phyloP scores from a whole-genome alignment of 1,140 invertebrate species.

The Drosophila pandora region DNA sequence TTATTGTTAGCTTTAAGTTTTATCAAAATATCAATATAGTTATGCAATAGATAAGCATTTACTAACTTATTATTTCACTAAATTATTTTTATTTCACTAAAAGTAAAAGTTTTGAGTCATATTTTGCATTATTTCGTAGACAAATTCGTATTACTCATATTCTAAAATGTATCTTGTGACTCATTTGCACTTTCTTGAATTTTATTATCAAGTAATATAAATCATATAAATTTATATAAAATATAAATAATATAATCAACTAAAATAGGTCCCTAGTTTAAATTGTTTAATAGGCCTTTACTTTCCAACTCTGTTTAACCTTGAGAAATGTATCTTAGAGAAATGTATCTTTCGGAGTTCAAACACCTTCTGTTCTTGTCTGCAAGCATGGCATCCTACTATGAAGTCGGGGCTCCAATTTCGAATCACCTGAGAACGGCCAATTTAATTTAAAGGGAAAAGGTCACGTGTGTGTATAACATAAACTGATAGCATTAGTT shows the following conservation, averaged over 20 bases:
- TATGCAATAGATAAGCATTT: too few species aligned
- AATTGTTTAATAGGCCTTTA: not conserved
- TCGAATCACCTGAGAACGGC: not conserved
- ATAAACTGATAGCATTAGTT: slow-evolving; percentile 53
- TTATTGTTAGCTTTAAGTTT: too few species aligned
- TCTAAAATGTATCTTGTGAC: not conserved
- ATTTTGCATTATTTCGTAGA: not conserved
- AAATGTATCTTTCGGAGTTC: not conserved
- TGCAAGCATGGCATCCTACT: not conserved
- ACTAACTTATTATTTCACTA: too few species aligned
- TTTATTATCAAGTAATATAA: not conserved
- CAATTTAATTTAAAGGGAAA: slow-evolving; percentile 41
- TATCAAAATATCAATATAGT: too few species aligned
- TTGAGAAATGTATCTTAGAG: not conserved
- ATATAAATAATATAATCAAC: too few species aligned
- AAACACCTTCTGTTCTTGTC: not conserved
- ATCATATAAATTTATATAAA: too few species aligned
- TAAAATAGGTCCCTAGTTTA: not conserved
- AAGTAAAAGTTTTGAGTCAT: too few species aligned
- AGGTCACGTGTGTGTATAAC: slow-evolving; percentile 79
- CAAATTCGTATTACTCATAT: not conserved
- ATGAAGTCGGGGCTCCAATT: not conserved
- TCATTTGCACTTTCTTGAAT: not conserved
- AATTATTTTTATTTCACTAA: too few species aligned
- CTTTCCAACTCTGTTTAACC: too few species aligned